These are phyloP conservation scores for Hippocampus zosterae DNA, from an alignment of 2,113 vertebrate genomes.

Conservation along the genomic window DNA sequence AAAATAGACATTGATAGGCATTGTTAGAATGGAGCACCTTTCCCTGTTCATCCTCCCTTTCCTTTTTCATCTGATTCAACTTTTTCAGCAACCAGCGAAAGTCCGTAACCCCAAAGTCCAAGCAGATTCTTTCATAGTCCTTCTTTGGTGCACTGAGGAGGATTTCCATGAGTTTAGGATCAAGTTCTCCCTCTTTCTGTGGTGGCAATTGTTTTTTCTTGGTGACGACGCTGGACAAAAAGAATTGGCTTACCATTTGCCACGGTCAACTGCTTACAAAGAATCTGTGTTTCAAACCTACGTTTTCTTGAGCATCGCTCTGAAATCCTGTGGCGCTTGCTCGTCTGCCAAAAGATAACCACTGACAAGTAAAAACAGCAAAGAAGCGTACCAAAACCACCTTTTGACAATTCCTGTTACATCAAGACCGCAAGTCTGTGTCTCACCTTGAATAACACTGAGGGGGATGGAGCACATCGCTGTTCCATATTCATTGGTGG, in stretches of 20 bases:
- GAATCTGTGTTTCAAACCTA: conserved; percentile 25
- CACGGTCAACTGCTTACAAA: neutral
- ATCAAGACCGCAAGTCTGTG: neutral
- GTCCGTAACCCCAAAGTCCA: conserved; percentile 81
- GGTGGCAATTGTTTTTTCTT: conserved; percentile 45
- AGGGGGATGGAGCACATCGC: conserved; percentile 74
- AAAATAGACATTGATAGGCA: neutral
- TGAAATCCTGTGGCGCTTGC: conserved; percentile 56
- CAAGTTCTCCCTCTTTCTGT: conserved; percentile 66
- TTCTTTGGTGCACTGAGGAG: conserved; percentile 76
- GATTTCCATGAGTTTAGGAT: conserved; percentile 81
- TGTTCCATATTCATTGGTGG: conserved; percentile 78
- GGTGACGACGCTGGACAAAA: conserved; percentile 46
- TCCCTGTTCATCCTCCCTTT: conserved; percentile 70
- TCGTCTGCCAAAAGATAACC: conserved; percentile 27
- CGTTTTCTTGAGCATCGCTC: conserved; percentile 73
- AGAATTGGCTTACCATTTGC: neutral
- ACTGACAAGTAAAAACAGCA: neutral
- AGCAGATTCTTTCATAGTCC: conserved; percentile 85
- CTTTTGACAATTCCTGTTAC: neutral
- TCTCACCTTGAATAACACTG: conserved; percentile 61
- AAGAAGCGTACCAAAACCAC: neutral
- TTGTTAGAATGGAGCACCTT: conserved; percentile 64
- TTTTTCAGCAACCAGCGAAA: conserved; percentile 85
- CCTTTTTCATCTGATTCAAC: conserved; percentile 77